Evolutionary conservation across 2,113 vertebrate genomes (phyloP).

Genomic region (Plotosus lineatus): DNA sequence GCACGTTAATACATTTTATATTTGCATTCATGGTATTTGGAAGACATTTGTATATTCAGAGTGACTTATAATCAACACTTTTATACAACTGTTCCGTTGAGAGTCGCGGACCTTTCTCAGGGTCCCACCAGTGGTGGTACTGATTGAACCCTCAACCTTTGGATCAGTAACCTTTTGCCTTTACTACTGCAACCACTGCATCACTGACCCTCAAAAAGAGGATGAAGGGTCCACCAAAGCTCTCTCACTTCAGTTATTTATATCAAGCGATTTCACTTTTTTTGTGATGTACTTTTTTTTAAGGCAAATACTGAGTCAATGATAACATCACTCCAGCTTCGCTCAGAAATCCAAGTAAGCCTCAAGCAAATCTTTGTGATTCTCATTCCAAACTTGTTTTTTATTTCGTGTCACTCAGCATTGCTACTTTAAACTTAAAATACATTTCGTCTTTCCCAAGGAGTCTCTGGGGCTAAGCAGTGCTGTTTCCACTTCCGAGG

Average conservation of each 20-base stretch:
- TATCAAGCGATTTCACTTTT: neutral
- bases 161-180: too few species aligned
- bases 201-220: too few species aligned
- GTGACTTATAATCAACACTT: too few species aligned
- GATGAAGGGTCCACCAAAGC: neutral
- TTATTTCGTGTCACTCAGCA: neutral
- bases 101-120: too few species aligned
- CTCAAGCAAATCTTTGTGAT: conserved; percentile 4
- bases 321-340: conserved; percentile 84
- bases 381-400: conserved; percentile 5
- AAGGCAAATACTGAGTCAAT: conserved; percentile 74
- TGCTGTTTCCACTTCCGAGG: conserved; percentile 83
- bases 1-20: neutral
- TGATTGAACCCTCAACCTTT: too few species aligned
- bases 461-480: conserved; percentile 88
- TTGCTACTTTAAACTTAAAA: neutral
- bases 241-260: neutral
- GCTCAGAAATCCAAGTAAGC: conserved; percentile 89
- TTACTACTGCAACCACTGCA: too few species aligned
- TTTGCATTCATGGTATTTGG: too few species aligned
- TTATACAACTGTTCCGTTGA: too few species aligned
- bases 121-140: too few species aligned
- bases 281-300: neutral
- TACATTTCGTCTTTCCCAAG: conserved; percentile 63
- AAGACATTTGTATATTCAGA: too few species aligned